A percentile compares a stretch with the other conserved stretches of the same genome.
Conservation (phyloP, 2,888 invertebrate species). For the Eurytoma adleriae region DNA sequence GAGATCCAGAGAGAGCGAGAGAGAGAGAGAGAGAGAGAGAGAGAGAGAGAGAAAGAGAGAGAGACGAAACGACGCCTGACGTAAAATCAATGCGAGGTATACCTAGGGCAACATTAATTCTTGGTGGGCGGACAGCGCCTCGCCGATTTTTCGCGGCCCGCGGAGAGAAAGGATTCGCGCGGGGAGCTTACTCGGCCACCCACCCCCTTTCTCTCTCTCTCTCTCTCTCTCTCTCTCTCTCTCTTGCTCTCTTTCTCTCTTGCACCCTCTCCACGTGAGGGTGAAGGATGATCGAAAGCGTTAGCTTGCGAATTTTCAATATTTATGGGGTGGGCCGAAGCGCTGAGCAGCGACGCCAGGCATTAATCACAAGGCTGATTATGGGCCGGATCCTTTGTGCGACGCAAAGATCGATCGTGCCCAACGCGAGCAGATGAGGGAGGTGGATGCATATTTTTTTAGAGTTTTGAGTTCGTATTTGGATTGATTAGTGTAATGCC, state of each 20-base stretch:
- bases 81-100: constrained; percentile 33
- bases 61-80: constrained; percentile 5
- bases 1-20: too few relatives aligned
- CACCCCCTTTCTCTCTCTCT: background rate
- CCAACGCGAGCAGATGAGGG: too few relatives aligned
- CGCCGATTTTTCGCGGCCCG: background rate
- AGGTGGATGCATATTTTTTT: too few relatives aligned
- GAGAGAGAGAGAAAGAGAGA: background rate
- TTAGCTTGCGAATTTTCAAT: constrained; percentile 9
- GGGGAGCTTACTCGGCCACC: background rate
- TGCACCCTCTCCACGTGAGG: background rate
- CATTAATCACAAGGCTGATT: too few relatives aligned
- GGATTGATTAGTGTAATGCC: too few relatives aligned
- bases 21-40: background rate
- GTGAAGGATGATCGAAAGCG: background rate
- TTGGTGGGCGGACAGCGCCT: constrained; percentile 26
- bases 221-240: background rate
- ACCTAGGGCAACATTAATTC: constrained; percentile 39
- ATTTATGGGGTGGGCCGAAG: too few relatives aligned
- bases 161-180: background rate
- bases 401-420: too few relatives aligned
- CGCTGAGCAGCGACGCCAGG: too few relatives aligned
- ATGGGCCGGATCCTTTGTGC: too few relatives aligned
- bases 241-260: background rate
- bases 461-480: too few relatives aligned